Evolutionary conservation across 2,113 vertebrate genomes (phyloP).

Genomic region (Tachysurus vachellii): DNA sequence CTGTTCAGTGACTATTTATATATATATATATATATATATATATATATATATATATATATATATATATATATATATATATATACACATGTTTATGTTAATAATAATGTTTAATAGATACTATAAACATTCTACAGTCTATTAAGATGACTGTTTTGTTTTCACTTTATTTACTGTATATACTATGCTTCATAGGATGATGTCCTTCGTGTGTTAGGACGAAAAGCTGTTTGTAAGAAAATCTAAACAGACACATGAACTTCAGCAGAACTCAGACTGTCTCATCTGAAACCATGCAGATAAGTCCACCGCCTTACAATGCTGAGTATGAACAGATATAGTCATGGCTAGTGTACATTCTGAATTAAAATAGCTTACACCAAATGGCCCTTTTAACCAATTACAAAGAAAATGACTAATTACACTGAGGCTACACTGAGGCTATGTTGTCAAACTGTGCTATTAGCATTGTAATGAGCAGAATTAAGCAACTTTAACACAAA

Average conservation of each 20-base stretch:
- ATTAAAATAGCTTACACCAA: not conserved
- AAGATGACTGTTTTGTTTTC: not conserved
- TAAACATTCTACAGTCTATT: not conserved
- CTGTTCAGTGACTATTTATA: not conserved
- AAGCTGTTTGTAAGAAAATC: not conserved
- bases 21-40: too few species aligned
- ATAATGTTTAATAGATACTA: not conserved
- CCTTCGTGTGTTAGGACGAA: too few species aligned
- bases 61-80: too few species aligned
- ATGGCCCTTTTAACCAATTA: not conserved
- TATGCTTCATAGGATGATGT: not conserved
- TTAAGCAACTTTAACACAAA: too few species aligned
- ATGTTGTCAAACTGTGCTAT: not conserved
- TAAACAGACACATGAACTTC: not conserved
- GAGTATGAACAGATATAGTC: not conserved
- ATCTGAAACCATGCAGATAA: too few species aligned
- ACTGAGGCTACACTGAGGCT: not conserved
- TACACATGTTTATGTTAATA: too few species aligned
- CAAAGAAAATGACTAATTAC: not conserved
- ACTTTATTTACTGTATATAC: not conserved
- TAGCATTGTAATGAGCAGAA: too few species aligned
- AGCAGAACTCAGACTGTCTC: not conserved
- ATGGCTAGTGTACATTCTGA: not conserved
- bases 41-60: too few species aligned
- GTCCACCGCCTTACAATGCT: not conserved